These are phyloP conservation scores for Mastomys natalensis DNA, from an alignment of 2,113 vertebrate species.

Conservation along the genomic window DNA sequence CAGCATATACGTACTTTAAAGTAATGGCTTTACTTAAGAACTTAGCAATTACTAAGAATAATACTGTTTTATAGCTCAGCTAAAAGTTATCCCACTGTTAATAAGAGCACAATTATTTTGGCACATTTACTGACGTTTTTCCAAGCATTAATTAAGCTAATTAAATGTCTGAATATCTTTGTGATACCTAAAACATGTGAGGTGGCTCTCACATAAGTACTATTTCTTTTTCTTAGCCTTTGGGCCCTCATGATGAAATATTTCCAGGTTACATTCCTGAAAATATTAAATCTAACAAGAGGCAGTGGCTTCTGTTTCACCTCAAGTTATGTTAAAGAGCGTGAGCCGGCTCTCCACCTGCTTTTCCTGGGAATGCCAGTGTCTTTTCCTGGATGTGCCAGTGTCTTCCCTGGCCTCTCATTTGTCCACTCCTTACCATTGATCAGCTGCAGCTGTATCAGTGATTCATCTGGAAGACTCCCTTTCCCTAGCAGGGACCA, in stretches of 20 bases:
- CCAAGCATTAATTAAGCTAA: background rate
- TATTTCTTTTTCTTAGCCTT: background rate
- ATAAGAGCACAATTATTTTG: constrained; percentile 39
- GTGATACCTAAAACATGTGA: background rate
- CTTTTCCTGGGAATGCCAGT: background rate
- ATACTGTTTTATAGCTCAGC: background rate
- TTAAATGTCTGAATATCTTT: background rate
- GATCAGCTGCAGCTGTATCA: background rate
- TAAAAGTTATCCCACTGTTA: background rate
- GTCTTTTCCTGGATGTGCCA: too few species aligned
- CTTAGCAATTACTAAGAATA: constrained; percentile 22
- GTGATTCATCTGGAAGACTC: background rate
- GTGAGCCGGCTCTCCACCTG: background rate
- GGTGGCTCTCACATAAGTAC: background rate
- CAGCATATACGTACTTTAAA: background rate
- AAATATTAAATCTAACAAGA: constrained; percentile 24
- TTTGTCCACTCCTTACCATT: background rate
- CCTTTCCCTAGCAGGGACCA: background rate
- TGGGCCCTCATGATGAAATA: constrained; percentile 47
- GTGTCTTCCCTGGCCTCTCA: background rate
- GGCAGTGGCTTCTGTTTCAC: constrained; percentile 37
- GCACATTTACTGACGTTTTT: constrained; percentile 12
- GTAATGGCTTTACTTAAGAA: constrained; percentile 10
- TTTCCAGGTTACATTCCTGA: constrained; percentile 7
- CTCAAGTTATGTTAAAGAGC: background rate